A percentile compares a stretch with the other conserved stretches of the same genome.
phyloP scores from a whole-genome alignment of 2,113 vertebrate species.

The Athene cunicularia region DNA sequence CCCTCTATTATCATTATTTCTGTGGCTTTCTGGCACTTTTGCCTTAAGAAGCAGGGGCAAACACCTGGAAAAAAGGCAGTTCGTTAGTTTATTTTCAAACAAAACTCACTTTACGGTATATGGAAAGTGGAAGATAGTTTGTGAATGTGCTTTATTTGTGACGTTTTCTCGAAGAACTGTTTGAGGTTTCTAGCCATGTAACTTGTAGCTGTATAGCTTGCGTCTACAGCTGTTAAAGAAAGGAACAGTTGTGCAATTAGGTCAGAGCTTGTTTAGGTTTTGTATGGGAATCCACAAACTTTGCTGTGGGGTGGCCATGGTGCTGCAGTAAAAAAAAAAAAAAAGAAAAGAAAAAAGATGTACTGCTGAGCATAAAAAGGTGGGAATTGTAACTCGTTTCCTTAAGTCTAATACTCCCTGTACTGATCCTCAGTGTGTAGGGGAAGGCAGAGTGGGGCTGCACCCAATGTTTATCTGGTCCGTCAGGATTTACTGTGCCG shows the following conservation, averaged over 20 bases:
- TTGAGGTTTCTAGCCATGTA: not conserved
- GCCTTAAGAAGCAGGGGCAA: not conserved
- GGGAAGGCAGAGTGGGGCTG: not conserved
- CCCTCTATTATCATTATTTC: not conserved
- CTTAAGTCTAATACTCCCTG: not conserved
- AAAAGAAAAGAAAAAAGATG: not conserved
- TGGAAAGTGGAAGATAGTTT: not conserved
- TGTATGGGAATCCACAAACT: not conserved
- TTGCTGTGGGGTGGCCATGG: not conserved
- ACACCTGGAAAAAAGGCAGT: not conserved
- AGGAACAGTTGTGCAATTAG: not conserved
- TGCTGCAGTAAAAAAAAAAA: not conserved
- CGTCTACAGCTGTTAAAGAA: not conserved
- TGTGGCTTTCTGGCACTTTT: not conserved
- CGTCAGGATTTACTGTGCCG: not conserved
- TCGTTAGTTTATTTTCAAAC: not conserved
- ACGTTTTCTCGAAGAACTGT: not conserved
- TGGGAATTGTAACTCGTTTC: not conserved
- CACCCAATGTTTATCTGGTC: not conserved
- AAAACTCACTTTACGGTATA: not conserved
- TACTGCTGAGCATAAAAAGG: not conserved
- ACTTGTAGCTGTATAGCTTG: not conserved
- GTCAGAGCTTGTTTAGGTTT: not conserved
- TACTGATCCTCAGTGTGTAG: too few species aligned
- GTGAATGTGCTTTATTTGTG: not conserved